phyloP scores from a whole-genome alignment of 64 coral and sea anemone species.

The Porites lutea region DNA sequence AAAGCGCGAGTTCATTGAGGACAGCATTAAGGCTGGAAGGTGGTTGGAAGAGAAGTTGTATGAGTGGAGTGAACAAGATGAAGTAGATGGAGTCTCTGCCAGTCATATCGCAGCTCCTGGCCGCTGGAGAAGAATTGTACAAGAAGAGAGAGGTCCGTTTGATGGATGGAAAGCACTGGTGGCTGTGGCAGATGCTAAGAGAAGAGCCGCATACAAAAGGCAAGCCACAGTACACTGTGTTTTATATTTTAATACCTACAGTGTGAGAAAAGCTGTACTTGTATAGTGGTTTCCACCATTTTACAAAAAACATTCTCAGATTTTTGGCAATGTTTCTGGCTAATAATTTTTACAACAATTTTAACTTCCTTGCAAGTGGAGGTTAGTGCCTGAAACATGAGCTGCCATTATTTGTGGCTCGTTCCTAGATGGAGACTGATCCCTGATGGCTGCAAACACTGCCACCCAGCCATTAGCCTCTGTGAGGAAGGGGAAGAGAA shows the following conservation, averaged over 20 bases:
- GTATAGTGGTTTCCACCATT: too few relatives aligned
- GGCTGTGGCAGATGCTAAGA: constrained; percentile 75
- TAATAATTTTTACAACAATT: too few relatives aligned
- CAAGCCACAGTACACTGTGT: neutral
- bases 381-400: too few relatives aligned
- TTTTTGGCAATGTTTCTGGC: too few relatives aligned
- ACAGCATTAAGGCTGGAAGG: constrained; percentile 64
- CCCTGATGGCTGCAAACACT: too few relatives aligned
- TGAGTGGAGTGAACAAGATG: constrained; percentile 74
- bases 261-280: too few relatives aligned
- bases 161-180: constrained; percentile 74
- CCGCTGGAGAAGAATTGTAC: constrained; percentile 75
- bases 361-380: too few relatives aligned
- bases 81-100: neutral
- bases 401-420: too few relatives aligned
- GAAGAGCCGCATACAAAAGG: constrained; percentile 82
- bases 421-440: too few relatives aligned
- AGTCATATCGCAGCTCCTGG: constrained; percentile 63
- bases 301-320: too few relatives aligned
- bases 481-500: too few relatives aligned
- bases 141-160: constrained; percentile 64
- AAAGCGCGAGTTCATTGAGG: constrained; percentile 77
- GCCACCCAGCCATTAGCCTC: too few relatives aligned
- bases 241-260: neutral
- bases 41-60: constrained; percentile 90